These are phyloP conservation scores for Coremacera marginata DNA, from an alignment of 2,888 invertebrate genomes.

Conservation along the genomic window DNA sequence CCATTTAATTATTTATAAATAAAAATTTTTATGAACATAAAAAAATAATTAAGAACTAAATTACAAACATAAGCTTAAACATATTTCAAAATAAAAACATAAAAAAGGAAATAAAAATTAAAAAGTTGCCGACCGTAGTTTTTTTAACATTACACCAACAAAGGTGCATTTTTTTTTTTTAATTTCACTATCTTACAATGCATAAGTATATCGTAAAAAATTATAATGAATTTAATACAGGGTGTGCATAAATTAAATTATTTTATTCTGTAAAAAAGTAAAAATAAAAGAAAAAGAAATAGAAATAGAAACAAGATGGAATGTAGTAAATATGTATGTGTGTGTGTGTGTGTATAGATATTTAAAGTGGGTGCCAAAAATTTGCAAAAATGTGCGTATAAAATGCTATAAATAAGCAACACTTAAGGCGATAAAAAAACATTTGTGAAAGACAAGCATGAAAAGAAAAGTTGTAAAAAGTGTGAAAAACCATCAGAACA, in stretches of 20 bases:
- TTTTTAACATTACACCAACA: not conserved
- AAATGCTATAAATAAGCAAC: too few species aligned
- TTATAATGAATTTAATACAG: conserved; percentile 8
- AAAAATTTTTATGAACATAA: not conserved
- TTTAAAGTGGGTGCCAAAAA: too few species aligned
- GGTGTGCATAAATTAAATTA: conserved; percentile 37
- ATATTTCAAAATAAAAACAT: conserved; percentile 6
- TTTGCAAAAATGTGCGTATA: too few species aligned
- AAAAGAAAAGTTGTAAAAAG: too few species aligned
- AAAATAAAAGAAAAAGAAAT: conserved; percentile 39
- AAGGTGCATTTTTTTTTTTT: not conserved
- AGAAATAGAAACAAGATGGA: conserved; percentile 1
- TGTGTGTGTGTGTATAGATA: not conserved
- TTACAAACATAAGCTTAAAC: not conserved
- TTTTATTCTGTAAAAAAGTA: conserved; percentile 51
- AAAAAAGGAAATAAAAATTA: conserved; percentile 35
- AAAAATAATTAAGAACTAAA: not conserved
- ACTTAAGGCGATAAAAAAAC: too few species aligned
- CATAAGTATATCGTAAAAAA: not conserved
- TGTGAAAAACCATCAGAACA: too few species aligned
- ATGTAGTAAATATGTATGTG: conserved; percentile 6
- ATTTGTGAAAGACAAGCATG: too few species aligned
- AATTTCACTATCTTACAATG: not conserved
- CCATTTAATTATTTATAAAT: not conserved
- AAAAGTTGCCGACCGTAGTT: conserved; percentile 37